phyloP scores from a whole-genome alignment of 2,797 vertebrate genomes.

The Urocyon cinereoargenteus region DNA sequence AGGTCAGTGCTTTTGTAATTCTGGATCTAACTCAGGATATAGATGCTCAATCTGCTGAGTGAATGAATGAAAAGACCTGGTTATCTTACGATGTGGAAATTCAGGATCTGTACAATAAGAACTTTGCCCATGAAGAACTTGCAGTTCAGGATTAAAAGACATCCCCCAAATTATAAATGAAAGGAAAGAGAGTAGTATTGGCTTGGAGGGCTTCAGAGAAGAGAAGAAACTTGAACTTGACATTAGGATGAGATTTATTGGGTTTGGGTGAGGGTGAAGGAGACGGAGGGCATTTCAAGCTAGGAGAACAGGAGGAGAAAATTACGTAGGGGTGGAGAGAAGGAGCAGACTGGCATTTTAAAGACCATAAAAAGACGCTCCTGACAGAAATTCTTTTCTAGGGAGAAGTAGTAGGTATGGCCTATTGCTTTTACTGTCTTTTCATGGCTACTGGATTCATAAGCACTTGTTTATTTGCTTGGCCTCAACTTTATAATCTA shows the following conservation, averaged over 20 bases:
- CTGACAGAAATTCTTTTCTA: neutral
- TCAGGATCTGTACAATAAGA: neutral
- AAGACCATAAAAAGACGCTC: neutral
- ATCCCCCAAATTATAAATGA: neutral
- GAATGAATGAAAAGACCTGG: neutral
- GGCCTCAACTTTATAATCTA: neutral
- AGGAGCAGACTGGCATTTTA: neutral
- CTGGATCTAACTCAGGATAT: neutral
- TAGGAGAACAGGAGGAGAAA: neutral
- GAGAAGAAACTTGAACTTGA: slow-evolving; percentile 14
- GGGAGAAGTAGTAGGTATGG: neutral
- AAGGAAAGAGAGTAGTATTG: neutral
- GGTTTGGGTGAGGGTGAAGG: slow-evolving; percentile 22
- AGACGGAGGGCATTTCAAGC: neutral
- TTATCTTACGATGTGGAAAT: neutral
- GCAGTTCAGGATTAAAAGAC: neutral
- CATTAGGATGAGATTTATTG: neutral
- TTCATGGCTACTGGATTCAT: neutral
- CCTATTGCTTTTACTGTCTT: neutral
- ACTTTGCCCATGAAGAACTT: neutral
- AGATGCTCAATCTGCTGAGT: neutral
- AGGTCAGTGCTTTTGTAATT: neutral
- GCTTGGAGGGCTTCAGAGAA: neutral
- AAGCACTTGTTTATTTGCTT: neutral
- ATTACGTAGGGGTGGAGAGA: neutral